Conservation (phyloP, 2,797 vertebrate genomes). For the Halcyon badia region DNA sequence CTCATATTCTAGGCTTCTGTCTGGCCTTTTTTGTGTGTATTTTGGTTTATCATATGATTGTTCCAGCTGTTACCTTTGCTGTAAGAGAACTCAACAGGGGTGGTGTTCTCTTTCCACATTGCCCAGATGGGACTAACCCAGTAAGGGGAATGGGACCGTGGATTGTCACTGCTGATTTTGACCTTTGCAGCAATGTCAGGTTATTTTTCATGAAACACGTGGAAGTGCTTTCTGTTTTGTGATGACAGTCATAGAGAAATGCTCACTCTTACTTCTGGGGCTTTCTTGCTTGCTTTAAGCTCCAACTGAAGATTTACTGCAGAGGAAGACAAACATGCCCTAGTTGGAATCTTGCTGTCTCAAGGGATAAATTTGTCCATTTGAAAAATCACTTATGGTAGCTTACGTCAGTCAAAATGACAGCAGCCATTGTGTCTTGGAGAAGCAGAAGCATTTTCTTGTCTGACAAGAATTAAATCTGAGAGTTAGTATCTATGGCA, state of each 20-base stretch:
- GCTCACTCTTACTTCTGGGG: background rate
- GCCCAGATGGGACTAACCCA: background rate
- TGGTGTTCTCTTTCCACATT: background rate
- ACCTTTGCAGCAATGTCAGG: background rate
- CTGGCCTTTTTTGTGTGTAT: background rate
- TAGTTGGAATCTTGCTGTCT: constrained; percentile 55
- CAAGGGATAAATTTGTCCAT: constrained; percentile 63
- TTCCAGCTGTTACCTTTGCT: background rate
- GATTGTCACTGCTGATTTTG: background rate
- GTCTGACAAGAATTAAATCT: background rate
- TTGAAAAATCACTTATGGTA: constrained; percentile 60
- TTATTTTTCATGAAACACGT: background rate
- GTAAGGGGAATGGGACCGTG: accelerated
- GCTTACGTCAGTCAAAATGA: constrained; percentile 58
- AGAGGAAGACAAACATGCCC: constrained; percentile 37
- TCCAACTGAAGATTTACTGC: background rate
- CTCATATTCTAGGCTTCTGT: background rate
- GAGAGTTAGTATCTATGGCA: background rate
- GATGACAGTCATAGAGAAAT: background rate
- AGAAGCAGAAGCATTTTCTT: constrained; percentile 6
- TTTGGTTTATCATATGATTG: background rate
- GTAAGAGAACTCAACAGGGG: background rate
- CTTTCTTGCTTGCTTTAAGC: constrained; percentile 20
- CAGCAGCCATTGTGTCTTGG: constrained; percentile 43
- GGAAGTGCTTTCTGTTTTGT: background rate